Percentiles rank a stretch among this genome's conserved stretches.
These are phyloP conservation scores for Boulengerochromis microlepis DNA, from an alignment of 2,113 vertebrate genomes.

Conservation along the genomic window DNA sequence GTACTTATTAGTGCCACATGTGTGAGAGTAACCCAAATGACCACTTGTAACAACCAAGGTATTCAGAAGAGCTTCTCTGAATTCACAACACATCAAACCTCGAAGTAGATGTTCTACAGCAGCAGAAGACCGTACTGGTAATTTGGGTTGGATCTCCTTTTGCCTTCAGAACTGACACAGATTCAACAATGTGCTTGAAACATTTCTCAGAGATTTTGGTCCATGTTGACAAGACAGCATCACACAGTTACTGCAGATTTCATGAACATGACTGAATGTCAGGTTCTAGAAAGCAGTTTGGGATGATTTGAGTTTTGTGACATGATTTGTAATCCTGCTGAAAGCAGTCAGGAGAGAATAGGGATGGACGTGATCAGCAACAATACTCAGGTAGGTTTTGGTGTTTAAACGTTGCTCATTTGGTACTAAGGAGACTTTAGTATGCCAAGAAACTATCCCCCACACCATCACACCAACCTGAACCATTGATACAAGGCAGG, in stretches of 20 bases:
- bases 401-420: not conserved
- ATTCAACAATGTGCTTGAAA: not conserved
- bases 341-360: not conserved
- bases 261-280: not conserved
- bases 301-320: not conserved
- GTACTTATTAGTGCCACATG: not conserved
- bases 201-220: not conserved
- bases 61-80: not conserved
- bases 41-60: not conserved
- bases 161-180: not conserved
- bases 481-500: not conserved
- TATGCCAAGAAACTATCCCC: not conserved
- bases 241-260: not conserved
- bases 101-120: too few relatives aligned
- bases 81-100: too few relatives aligned
- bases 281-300: not conserved
- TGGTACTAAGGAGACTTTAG: not conserved
- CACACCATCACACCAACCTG: not conserved
- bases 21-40: not conserved
- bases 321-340: not conserved
- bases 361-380: not conserved
- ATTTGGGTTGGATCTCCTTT: not conserved
- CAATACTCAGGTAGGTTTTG: not conserved
- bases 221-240: not conserved
- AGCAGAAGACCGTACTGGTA: too few relatives aligned